Base-by-base conservation (phyloP, 2,797 vertebrate species). In the Bucorvus abyssinicus region DNA sequence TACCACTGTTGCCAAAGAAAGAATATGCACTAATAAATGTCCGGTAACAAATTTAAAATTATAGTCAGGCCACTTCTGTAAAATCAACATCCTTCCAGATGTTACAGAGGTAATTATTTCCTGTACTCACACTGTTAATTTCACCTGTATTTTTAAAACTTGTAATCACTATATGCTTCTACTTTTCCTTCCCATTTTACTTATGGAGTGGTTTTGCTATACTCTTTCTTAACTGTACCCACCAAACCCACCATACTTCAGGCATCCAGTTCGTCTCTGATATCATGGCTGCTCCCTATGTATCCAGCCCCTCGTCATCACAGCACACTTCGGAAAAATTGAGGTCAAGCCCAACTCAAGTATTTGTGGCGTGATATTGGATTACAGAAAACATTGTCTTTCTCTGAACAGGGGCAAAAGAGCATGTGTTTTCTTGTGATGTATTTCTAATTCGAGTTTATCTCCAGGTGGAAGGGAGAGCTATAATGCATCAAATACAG, bases 401-500 rank as follows among this genome's bases (percentile, higher is more conserved):
- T 34, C 23, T 77, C 53, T 74, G 61, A 81, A 76, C 26, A 16
- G 26, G 87, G 15, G 14, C 17, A 75, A 84, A 71, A 81, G 34
- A 63, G 32, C 11, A 44, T 19, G 17, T 8, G 44, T 90, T 88
- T 24, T 84, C 64, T 52, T 59, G 40, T 36, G 68, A 90, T 40
- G 34, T 4, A 30, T 85, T 81, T 85, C 70, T 78, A n/a, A 55
- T 87, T 61, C 69, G n/a, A 42, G 38, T 55, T 87, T 94, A 26
- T 80, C 65, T 87, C 9, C 81, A 95, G 93, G 83, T 96, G 40
- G 94, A 65, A 71, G 94, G 92, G 44, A 96, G 95, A 73, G 53
- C 96, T 87, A 88, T 82, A 69, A 63, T 96, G 67, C 80, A 93
- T 90, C 94, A 97, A 52, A 91, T 89, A 68, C 97, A 96, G 97